These are phyloP conservation scores for Dascyllus trimaculatus DNA, from an alignment of 2,113 vertebrate genomes.

Conservation along the genomic window DNA sequence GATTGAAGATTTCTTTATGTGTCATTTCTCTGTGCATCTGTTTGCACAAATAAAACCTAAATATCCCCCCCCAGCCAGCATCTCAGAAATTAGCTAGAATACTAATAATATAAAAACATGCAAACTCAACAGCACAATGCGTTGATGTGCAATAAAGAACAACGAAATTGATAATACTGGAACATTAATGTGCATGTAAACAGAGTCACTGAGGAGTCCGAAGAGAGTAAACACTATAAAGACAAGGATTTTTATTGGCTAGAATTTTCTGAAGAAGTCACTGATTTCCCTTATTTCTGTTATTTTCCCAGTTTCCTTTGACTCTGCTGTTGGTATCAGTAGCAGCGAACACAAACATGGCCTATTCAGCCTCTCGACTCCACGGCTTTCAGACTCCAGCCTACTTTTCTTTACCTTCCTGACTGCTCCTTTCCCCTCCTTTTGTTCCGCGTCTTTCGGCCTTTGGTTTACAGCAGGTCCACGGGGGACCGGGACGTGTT, in stretches of 20 bases:
- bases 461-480: conserved; percentile 60
- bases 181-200: too few species aligned
- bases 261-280: conserved; percentile 1
- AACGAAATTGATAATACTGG: too few species aligned
- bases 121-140: too few species aligned
- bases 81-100: too few species aligned
- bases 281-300: conserved; percentile 8
- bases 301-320: conserved; percentile 5
- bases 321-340: conserved; percentile 35
- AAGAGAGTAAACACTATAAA: conserved; percentile 5
- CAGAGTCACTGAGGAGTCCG: not conserved
- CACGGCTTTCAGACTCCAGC: conserved; percentile 45
- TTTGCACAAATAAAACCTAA: too few species aligned
- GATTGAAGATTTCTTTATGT: too few species aligned
- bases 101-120: too few species aligned
- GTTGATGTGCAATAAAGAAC: too few species aligned
- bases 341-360: conserved; percentile 43
- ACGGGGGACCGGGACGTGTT: conserved; percentile 61
- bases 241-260: not conserved
- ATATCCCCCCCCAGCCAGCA: too few species aligned
- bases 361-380: conserved; percentile 40
- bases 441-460: conserved; percentile 65
- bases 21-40: too few species aligned
- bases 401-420: conserved; percentile 67
- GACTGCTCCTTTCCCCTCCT: conserved; percentile 53